A percentile compares a stretch with the other conserved stretches of the same genome.
Evolutionary conservation across 2,888 invertebrate species (phyloP).

Genomic region (Zonitis immaculata): DNA sequence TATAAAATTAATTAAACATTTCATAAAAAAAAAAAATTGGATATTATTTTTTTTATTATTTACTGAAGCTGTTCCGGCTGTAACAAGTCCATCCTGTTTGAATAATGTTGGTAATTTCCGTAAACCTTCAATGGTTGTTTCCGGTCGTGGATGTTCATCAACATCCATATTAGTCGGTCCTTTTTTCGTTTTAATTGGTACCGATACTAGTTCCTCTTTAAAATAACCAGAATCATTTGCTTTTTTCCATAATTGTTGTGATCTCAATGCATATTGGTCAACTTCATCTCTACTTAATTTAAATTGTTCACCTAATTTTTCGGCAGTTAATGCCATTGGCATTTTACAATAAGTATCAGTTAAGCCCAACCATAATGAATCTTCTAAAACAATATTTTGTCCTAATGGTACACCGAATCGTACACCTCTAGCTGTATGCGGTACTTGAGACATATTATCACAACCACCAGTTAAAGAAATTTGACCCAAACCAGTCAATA

Average conservation of each 20-base stretch:
- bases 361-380: constrained; percentile 83
- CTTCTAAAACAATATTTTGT: constrained; percentile 71
- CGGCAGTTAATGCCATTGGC: constrained; percentile 95
- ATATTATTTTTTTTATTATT: constrained; percentile 25
- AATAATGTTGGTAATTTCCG: constrained; percentile 85
- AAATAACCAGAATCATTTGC: constrained; percentile 87
- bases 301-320: constrained; percentile 84
- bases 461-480: constrained; percentile 88
- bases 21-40: constrained; percentile 4
- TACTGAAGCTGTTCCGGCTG: constrained; percentile 92
- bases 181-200: constrained; percentile 78
- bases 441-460: constrained; percentile 94
- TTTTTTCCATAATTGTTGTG: constrained; percentile 86
- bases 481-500: constrained; percentile 75
- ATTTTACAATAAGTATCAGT: constrained; percentile 84
- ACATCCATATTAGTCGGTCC: constrained; percentile 71
- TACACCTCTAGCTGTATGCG: constrained; percentile 77
- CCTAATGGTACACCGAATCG: constrained; percentile 89
- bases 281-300: constrained; percentile 75
- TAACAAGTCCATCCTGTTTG: constrained; percentile 91
- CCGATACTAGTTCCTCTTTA: constrained; percentile 83
- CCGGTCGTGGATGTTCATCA: constrained; percentile 92
- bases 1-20: constrained; percentile 45
- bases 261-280: constrained; percentile 78
- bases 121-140: constrained; percentile 79